Base-by-base conservation (phyloP, 2,113 vertebrate species). In the Cottus gobio region DNA sequence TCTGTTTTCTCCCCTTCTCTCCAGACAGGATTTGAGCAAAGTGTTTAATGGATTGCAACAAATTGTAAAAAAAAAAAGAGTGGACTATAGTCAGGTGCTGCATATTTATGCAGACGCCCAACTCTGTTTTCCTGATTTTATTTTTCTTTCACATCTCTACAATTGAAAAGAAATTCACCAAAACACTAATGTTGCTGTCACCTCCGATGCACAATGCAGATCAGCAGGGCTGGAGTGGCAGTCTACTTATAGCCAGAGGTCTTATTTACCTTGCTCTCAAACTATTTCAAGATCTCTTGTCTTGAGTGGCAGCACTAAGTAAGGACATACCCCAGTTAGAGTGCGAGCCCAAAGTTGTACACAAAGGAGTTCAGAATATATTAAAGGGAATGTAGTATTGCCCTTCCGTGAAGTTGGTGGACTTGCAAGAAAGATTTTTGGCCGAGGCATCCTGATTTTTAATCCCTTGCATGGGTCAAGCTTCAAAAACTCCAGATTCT, bases 21-120 rank as follows among this genome's bases (percentile, higher is more conserved):
- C 71, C 82, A n/a, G 37, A 79, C 64, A 82, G 80, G 84, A 91
- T 91, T 91, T 88, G 69, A 60, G 65, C 30, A 68, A 89, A 88
- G 84, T 79, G 77, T 90, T 89, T 80, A 89, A 89, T 79, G 75
- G 76, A 46, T 86, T 88, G 80, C 80, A 85, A 87, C 74, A 78
- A 87, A 90, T 72, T 69, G 84, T 48, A 28, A 68, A 82, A 87
- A 83, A 28, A 28, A 68, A 82, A 87, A 83, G 31, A 75, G 63
- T 60, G 54, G 20, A 70, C 66, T 30, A 2, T 39, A 39, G 74
- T 83, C 63, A 79, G 77, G 74, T 75, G 72, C 75, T 72, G 50
- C 62, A 75, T 58, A 71, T 75, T 67, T 52, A 65, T 50, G 26
- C 71, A 79, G 71, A 64, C 8, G 18, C 54, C 67, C 20, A 37